Evolutionary conservation across 2,113 vertebrate species (phyloP), one percentile per base, ranked within the genome.

Genomic region (Charadrius vociferus): DNA sequence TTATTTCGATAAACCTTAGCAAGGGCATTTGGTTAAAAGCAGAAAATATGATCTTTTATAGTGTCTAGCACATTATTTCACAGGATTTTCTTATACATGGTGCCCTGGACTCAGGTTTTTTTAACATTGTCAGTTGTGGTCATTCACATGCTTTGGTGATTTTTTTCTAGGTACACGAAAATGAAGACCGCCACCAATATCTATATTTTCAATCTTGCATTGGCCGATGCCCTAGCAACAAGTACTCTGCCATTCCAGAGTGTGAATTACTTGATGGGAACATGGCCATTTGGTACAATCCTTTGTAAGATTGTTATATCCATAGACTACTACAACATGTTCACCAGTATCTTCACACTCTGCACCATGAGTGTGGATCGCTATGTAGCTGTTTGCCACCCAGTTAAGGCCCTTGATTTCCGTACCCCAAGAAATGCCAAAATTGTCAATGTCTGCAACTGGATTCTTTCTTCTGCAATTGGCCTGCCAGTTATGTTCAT

Each of bases 121-220:
- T 67, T 92, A 67, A 49, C 27, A 9, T 23, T 87, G 27, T 55
- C 85, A 56, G 9, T 52, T 65, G 43, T 66, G 43, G 49, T 95
- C 34, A 80, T 43, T 87, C 49, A 56, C 41, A 5, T 68, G 43
- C 78, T 88, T 88, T 90, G n/a, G 74, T 94, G 36, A 90, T 50
- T 43, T 91, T 59, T 74, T 91, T 82, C 61, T 97, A 99, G 99
- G 96, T 99, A 99, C 96, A 99, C 99, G 7, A 99, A 99, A 98
- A 99, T 99, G 99, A 99, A 99, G 98, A 99, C 99, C 3, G 99
- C 99, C 80, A 99, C 99, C 97, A 99, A 99, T 97, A 99, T 99
- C 98, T 99, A 99, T 93, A 99, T 99, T 98, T 99, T 99, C 97
- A 99, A 99, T 97, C 98, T 99, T 59, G 99, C 99, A 29, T 86